A percentile compares a stretch with the other conserved stretches of the same genome.
phyloP scores from a whole-genome alignment of 2,797 vertebrate species.

The Sarcophilus harrisii region DNA sequence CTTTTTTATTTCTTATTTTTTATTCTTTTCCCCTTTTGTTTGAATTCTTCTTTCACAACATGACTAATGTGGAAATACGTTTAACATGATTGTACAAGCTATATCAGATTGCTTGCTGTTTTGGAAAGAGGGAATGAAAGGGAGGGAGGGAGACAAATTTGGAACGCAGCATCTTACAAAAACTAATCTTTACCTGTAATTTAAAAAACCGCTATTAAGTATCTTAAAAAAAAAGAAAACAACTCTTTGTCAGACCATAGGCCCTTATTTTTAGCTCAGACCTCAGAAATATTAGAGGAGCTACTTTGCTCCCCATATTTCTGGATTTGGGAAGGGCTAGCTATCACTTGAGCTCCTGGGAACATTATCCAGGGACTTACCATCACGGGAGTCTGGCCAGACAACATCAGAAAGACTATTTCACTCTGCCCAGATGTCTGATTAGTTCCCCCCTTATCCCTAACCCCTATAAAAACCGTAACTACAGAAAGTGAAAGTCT shows the following conservation, averaged over 20 bases:
- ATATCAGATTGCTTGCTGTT: too few species aligned
- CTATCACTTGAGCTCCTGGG: slow-evolving; percentile 22
- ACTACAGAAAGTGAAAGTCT: slow-evolving; percentile 22
- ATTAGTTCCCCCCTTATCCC: not conserved
- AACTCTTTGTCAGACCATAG: not conserved
- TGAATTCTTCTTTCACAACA: too few species aligned
- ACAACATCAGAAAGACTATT: not conserved
- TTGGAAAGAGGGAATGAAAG: too few species aligned
- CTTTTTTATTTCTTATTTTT: too few species aligned
- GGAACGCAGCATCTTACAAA: too few species aligned
- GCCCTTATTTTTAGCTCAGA: not conserved
- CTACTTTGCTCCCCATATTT: slow-evolving; percentile 1
- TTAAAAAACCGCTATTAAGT: too few species aligned
- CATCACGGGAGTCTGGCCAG: slow-evolving; percentile 12
- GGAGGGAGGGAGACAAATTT: too few species aligned
- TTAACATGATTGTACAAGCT: too few species aligned
- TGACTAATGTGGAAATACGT: too few species aligned
- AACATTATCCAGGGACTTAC: slow-evolving; percentile 23
- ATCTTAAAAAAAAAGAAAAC: too few species aligned
- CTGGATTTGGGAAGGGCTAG: not conserved
- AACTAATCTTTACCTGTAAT: too few species aligned
- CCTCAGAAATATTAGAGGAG: not conserved
- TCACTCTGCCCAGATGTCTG: not conserved
- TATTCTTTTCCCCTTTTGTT: too few species aligned
- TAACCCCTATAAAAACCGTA: not conserved